Conservation (phyloP, 2,113 vertebrate species). For the Charina bottae region DNA sequence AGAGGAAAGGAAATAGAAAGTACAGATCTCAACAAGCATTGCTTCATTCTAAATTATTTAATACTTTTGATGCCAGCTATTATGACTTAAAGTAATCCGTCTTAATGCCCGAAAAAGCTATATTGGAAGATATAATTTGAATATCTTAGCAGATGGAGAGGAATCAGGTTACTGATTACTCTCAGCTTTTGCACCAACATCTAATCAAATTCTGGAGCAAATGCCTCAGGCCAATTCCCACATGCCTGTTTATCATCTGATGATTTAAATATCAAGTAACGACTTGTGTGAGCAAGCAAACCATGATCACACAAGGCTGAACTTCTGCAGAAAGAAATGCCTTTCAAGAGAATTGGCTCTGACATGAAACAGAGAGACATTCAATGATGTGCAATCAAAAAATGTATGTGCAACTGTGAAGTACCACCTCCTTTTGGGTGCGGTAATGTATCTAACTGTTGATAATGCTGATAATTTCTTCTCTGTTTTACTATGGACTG, state of each 20-base stretch:
- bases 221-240: background rate
- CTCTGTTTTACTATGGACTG: background rate
- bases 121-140: background rate
- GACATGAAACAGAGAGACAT: background rate
- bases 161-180: background rate
- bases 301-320: too few species aligned
- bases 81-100: background rate
- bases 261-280: background rate
- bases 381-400: background rate
- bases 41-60: background rate
- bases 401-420: background rate
- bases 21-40: conserved; percentile 18
- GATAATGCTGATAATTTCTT: background rate
- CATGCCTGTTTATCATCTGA: background rate
- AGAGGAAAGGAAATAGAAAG: conserved; percentile 1
- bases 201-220: background rate
- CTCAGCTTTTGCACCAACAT: background rate
- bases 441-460: background rate
- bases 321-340: too few species aligned
- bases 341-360: background rate
- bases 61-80: background rate
- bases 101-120: background rate
- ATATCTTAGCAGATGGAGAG: background rate
- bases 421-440: background rate
- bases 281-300: background rate